Base-by-base conservation (phyloP, 35 echinoderm and acorn worm species). In the Eucidaris tribuloides region DNA sequence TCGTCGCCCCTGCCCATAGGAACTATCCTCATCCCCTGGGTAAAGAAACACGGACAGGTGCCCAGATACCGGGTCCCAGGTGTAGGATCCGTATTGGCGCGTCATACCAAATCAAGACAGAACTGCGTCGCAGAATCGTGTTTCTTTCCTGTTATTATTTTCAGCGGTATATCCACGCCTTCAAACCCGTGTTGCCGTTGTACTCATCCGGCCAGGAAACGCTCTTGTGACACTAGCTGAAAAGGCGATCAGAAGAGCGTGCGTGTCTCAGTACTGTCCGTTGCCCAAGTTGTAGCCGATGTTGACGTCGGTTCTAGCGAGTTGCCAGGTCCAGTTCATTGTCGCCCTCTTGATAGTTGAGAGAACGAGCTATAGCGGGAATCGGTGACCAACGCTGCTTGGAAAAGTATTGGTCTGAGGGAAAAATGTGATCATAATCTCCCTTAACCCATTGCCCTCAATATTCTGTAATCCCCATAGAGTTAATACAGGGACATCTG, bases 151-250 rank as follows among this genome's bases (percentile, higher is more conserved):
- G 44, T 80, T 43, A 90, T 96, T 22, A 37, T 87, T 64, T 91
- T 84, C 37, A 90, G 58, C 93, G 46, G 31, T 77, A 83, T 33
- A 96, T 87, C 93, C 93, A 96, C 41, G 87, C 93, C 37, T 83
- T 63, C 40, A 77, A 19, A 23, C 58, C 83, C 15, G 88, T 96
- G 79, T 96, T 90, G 7, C 91, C 91, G 19, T 58, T 42, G 22
- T 25, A 72, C 65, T 82, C 83, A 54, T 94, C 86, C 3, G 92
- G 92, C 1, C 74, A n/a, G 45, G 65, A 84, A 94, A n/a, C 54
- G 39, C 4, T 34, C 43, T 9, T 49, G n/a, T 56, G 9, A 71
- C 44, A 3, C 45, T 61, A 38, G 58, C 25, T n/a, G n/a, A 65
- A 94, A 94, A 5, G 45, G 43, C 20, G 78, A 58, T 30, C 83